Evolutionary conservation across 2,888 invertebrate species (phyloP).

Genomic region (Flexamia atlantica): DNA sequence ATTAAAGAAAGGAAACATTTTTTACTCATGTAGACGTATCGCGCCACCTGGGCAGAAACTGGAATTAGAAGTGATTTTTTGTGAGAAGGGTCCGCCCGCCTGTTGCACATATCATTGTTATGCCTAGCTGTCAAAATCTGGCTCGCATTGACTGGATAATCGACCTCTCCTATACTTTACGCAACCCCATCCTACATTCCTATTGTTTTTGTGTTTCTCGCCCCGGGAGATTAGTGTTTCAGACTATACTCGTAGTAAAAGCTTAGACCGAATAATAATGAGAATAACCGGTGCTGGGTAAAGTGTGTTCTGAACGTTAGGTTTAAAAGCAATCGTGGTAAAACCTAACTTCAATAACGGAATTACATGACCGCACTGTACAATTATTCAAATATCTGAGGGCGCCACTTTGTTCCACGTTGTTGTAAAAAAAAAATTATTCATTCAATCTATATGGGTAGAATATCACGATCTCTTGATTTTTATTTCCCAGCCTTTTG

Average conservation of each 20-base stretch:
- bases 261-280: no score
- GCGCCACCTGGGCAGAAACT: conserved; percentile 24
- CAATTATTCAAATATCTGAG: no score
- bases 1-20: conserved; percentile 38
- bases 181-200: conserved; percentile 9
- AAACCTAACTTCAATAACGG: no score
- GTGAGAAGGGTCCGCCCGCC: conserved; percentile 13
- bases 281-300: no score
- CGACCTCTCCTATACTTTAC: background rate
- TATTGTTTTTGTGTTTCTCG: conserved; percentile 23
- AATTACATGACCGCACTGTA: no score
- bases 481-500: no score
- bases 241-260: background rate
- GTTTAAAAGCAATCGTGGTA: no score
- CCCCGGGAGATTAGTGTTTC: background rate
- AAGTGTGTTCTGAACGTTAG: no score
- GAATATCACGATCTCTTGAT: no score
- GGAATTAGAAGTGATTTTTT: conserved; percentile 41
- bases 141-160: conserved; percentile 41
- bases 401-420: no score
- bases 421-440: no score
- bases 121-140: conserved; percentile 30
- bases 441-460: no score
- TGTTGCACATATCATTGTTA: conserved; percentile 29
- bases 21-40: conserved; percentile 9